A percentile compares a stretch with the other conserved stretches of the same genome.
Conservation (phyloP, 2,888 invertebrate species). For the Philereme transversata region DNA sequence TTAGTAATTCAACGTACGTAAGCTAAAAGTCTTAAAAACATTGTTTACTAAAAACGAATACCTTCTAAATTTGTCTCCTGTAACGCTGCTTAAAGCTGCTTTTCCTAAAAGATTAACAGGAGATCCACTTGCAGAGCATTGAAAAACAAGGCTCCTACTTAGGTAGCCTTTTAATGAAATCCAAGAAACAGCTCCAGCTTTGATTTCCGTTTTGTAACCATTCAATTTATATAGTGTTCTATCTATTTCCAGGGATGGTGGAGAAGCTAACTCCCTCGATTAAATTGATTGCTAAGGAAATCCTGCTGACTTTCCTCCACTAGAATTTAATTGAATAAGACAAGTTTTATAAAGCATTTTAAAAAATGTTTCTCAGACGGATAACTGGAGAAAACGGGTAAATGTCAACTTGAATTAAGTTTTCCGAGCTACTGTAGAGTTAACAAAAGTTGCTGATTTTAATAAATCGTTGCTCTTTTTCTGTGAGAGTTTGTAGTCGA, state of each 20-base stretch:
- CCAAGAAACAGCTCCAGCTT: constrained; percentile 4
- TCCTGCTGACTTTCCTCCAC: constrained; percentile 9
- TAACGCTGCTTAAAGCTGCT: not conserved
- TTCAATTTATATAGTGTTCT: constrained; percentile 8
- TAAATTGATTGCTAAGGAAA: constrained; percentile 21
- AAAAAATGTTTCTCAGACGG: constrained; percentile 26
- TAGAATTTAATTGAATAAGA: constrained; percentile 21
- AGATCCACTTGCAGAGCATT: constrained; percentile 7
- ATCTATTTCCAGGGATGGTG: constrained; percentile 17
- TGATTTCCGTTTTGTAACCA: constrained; percentile 9
- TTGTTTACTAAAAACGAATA: not conserved
- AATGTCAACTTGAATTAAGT: constrained; percentile 37
- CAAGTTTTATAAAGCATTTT: constrained; percentile 21
- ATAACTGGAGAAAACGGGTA: constrained; percentile 31
- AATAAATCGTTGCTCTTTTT: constrained; percentile 22
- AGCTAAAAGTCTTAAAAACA: too few species aligned
- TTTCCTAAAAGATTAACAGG: not conserved
- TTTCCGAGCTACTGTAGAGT: constrained; percentile 20
- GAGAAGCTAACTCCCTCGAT: constrained; percentile 12
- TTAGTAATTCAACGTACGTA: too few species aligned
- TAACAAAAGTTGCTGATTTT: constrained; percentile 13
- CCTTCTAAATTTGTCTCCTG: not conserved
- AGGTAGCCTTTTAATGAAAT: constrained; percentile 10
- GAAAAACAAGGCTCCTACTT: constrained; percentile 8
- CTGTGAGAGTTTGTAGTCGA: not conserved